Evolutionary conservation across 2,888 invertebrate genomes (phyloP).

Genomic region (Cerastis rubricosa): DNA sequence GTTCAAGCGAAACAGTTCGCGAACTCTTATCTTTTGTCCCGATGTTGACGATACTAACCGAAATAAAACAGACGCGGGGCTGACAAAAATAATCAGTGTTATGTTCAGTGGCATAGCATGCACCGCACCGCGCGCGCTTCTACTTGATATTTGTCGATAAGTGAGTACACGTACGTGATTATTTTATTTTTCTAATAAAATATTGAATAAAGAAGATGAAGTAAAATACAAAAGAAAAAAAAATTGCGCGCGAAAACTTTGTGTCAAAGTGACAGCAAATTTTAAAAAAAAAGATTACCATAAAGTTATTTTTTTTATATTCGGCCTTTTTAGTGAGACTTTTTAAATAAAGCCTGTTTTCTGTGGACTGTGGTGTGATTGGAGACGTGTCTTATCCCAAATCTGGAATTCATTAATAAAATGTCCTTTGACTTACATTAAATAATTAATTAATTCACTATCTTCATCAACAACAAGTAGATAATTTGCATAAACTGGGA

Average conservation of each 20-base stretch:
- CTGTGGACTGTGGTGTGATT: background rate
- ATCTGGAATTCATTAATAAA: background rate
- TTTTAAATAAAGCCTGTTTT: background rate
- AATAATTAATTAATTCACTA: slow-evolving; percentile 16
- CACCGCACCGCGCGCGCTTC: slow-evolving; percentile 55
- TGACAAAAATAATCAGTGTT: slow-evolving; percentile 61
- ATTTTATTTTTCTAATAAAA: slow-evolving; percentile 10
- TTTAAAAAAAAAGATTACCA: slow-evolving; percentile 19
- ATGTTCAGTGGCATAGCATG: slow-evolving; percentile 62
- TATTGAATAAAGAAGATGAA: background rate
- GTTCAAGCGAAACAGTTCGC: slow-evolving; percentile 53
- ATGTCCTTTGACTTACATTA: slow-evolving; percentile 2
- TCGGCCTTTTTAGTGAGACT: background rate
- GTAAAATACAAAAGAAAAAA: background rate
- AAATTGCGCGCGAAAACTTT: background rate
- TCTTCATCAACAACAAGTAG: slow-evolving; percentile 21
- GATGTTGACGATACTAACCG: slow-evolving; percentile 54
- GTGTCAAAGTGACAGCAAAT: slow-evolving; percentile 11
- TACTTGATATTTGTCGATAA: slow-evolving; percentile 35
- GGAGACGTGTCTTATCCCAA: background rate
- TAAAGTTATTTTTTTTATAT: background rate
- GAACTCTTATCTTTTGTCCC: slow-evolving; percentile 45
- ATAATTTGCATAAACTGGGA: slow-evolving; percentile 21
- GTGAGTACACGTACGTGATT: slow-evolving; percentile 56
- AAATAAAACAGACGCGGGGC: slow-evolving; percentile 62